Percentiles rank a stretch among this genome's conserved stretches.
Conservation (phyloP, 2,888 invertebrate genomes). For the Nomada goodeniana region DNA sequence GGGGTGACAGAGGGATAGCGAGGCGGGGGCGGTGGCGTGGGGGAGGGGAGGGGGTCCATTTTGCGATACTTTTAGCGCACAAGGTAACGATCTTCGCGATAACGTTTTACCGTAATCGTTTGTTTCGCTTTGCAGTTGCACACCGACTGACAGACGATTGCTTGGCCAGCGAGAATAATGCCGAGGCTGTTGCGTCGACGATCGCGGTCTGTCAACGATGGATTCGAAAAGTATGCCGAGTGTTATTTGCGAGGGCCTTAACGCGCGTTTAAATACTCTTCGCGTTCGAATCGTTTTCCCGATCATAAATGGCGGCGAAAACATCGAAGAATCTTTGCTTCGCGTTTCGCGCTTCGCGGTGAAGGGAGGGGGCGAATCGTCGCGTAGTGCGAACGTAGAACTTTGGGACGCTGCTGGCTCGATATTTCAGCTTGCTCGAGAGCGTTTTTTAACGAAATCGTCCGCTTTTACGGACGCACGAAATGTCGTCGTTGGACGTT, state of each 20-base stretch:
- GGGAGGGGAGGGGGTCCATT: background rate
- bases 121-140: constrained; percentile 25
- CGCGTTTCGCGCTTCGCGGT: background rate
- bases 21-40: background rate
- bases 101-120: constrained; percentile 30
- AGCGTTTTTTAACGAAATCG: constrained; percentile 10
- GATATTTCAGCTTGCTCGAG: background rate
- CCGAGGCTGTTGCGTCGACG: background rate
- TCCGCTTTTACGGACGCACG: background rate
- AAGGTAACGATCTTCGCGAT: constrained; percentile 29
- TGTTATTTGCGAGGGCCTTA: constrained; percentile 5
- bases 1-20: background rate
- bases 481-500: background rate
- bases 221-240: background rate
- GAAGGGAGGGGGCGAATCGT: background rate
- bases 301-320: background rate
- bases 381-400: background rate
- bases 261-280: constrained; percentile 16
- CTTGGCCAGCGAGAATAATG: background rate
- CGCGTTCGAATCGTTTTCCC: constrained; percentile 8
- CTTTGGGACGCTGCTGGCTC: background rate
- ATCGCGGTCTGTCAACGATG: background rate
- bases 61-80: constrained; percentile 19
- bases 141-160: background rate
- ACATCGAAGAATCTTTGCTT: background rate